Evolutionary conservation across 2,797 vertebrate species (phyloP).

Genomic region (Nyctalus aviator): DNA sequence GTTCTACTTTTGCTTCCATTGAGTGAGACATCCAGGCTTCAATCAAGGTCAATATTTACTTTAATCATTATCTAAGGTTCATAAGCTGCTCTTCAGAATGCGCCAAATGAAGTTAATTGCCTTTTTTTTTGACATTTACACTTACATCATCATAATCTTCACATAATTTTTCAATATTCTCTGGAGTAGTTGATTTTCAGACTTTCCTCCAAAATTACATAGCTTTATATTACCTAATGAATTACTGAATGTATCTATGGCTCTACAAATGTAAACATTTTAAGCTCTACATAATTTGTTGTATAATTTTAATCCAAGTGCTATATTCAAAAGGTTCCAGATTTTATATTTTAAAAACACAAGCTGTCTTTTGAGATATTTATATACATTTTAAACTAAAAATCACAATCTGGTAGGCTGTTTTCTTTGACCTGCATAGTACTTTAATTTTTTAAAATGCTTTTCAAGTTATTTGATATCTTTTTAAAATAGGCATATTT

Average conservation of each 20-base stretch:
- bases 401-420: conserved; percentile 57
- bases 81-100: background rate
- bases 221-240: conserved; percentile 47
- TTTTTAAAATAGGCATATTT: conserved; percentile 14
- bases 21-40: background rate
- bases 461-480: background rate
- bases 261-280: conserved; percentile 67
- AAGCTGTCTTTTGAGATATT: conserved; percentile 66
- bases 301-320: conserved; percentile 48
- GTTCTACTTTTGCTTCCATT: background rate
- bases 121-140: background rate
- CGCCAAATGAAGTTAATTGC: background rate
- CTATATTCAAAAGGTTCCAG: conserved; percentile 70
- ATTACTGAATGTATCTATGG: conserved; percentile 22
- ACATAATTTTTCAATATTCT: conserved; percentile 15
- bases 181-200: conserved; percentile 18
- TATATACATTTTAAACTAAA: conserved; percentile 69
- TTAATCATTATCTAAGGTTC: background rate
- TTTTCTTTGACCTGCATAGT: conserved; percentile 29
- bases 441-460: conserved; percentile 59
- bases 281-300: conserved; percentile 48
- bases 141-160: background rate
- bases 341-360: conserved; percentile 72
- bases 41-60: background rate
- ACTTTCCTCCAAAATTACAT: conserved; percentile 24